Base-by-base conservation (phyloP, 2,888 invertebrate genomes). In the Lithophane semibrunnea region DNA sequence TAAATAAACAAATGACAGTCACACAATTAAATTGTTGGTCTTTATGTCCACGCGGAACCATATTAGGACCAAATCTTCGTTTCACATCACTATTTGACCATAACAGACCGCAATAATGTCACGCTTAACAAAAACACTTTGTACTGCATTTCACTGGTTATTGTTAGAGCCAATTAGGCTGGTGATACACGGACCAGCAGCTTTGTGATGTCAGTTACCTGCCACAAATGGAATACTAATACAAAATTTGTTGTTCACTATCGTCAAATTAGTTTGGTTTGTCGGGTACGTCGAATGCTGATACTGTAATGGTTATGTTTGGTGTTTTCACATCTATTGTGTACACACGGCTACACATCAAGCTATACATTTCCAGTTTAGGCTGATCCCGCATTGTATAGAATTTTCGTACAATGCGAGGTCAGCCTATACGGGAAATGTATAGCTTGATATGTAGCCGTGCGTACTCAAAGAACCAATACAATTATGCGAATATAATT, bases 191-290 rank as follows among this genome's bases (percentile, higher is more conserved):
- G 60, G 74, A 54, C 83, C 78, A 73, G 73, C 67, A 83, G 88
- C 91, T 92, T 92, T 92, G 91, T 91, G 80, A 84, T 85, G 91
- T 91, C 91, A 89, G 82, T 92, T 92, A 91, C 87, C 90, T 92
- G 92, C 89, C 77, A 67, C 79, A 80, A 88, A 87, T 87, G 83
- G 82, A 80, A 87, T 78, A 83, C 72, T 80, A 72, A 79, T 66
- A 82, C 65, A 71, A 84, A 80, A 58, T 83, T 76, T 70, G 60
- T 65, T 37, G 73, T 64, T 47, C 73, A 49, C 75, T 72, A 72
- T 78, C 85, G 61, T 83, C 77, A 79, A 86, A 84, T 87, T 88
- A 88, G 82, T 86, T 84, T 73, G 71, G 77, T 71, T 77, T 78
- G 77, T 77, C 67, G 47, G 44, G 52, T 69, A 5, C 52, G 54